phyloP scores from a whole-genome alignment of 1,140 invertebrate species.

The Rhagoletis pomonella region DNA sequence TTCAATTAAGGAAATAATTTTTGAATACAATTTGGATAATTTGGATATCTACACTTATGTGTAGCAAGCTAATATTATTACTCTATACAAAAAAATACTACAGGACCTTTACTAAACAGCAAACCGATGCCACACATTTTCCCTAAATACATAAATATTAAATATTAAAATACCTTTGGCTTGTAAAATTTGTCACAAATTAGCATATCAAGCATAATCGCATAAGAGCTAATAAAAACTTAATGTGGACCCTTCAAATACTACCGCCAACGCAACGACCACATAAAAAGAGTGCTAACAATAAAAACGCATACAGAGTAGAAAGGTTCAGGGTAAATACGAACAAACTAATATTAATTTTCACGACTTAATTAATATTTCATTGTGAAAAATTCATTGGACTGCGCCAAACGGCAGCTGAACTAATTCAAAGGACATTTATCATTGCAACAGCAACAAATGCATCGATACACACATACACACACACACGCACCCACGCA shows the following conservation, averaged over 20 bases:
- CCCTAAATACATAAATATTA: background rate
- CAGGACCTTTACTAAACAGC: too few species aligned
- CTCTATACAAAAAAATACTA: too few species aligned
- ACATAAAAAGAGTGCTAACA: background rate
- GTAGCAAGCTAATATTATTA: too few species aligned
- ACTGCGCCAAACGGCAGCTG: conserved; percentile 50
- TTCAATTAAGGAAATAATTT: too few species aligned
- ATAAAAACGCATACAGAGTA: background rate
- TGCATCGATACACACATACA: background rate
- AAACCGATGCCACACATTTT: background rate
- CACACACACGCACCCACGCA: background rate
- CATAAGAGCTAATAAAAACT: conserved; percentile 12
- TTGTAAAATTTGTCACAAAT: conserved; percentile 47
- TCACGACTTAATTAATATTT: conserved; percentile 55
- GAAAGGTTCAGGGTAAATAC: background rate
- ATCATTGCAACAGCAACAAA: conserved; percentile 33
- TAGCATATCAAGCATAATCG: conserved; percentile 11
- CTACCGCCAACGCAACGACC: background rate
- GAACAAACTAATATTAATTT: conserved; percentile 34
- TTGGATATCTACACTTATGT: too few species aligned
- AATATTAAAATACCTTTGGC: background rate
- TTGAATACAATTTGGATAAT: too few species aligned
- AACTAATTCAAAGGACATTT: conserved; percentile 55
- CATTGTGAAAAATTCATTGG: conserved; percentile 52
- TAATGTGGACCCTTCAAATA: conserved; percentile 7